Evolutionary conservation across 2,113 vertebrate species (phyloP), one percentile per base, ranked within the genome.

Genomic region (Corythaeola cristata): DNA sequence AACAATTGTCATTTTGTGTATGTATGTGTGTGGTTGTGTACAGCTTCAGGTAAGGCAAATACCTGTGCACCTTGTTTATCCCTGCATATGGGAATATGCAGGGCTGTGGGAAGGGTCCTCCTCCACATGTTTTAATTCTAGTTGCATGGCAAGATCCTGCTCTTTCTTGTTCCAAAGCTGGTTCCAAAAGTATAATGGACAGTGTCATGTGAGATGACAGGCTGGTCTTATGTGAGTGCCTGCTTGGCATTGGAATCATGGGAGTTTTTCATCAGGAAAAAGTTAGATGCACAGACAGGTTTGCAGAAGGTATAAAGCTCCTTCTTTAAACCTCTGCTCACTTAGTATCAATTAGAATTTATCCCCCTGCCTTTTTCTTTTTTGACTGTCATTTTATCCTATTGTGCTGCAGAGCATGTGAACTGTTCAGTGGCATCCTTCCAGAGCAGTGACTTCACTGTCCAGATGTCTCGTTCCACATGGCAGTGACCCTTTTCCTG

Each of bases 371-470:
- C 32, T 35, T 13, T 16, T 26, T 3, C 9, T 60, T 60, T 32
- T 67, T 35, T 8, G 62, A 55, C 90, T 93, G 92, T 94, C 88
- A 66, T 83, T 20, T 15, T 50, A 39, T 63, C 91, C 91, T 49
- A 35, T 74, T 91, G 93, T 95, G 93, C 85, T 52, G 88, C 88
- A 14, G 71, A 77, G 55, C 68, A 63, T 77, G 55, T 52, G 86
- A 88, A 74, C 21, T 5, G 66, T 30, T 79, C 14, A 3, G 55
- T 97, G 96, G 97, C 96, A 59, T 55, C 68, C 4, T 9, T 93
- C 95, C 96, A 94, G 92, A 32, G 78, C 87, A 23, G 89, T 97
- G 96, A 95, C 93, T 92, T 96, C 96, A 95, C 74, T 74, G 96
- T 35, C 94, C 96, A 96, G 95, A 94, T 96, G 95, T 95, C 95